Evolutionary conservation across 2,797 vertebrate genomes (phyloP).

Genomic region (Falco columbarius): DNA sequence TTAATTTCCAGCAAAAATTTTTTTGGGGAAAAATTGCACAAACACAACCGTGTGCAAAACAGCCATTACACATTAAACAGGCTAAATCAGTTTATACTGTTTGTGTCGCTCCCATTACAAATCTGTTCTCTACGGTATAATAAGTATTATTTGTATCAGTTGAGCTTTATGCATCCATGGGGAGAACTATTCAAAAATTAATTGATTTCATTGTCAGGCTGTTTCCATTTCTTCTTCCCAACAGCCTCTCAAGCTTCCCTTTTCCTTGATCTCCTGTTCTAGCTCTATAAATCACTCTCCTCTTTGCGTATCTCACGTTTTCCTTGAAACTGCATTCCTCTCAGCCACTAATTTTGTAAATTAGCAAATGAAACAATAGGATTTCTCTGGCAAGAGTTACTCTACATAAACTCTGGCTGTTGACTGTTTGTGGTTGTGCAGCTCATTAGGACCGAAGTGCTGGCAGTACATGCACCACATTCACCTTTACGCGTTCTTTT

Average conservation of each 20-base stretch:
- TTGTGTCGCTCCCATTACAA: not conserved
- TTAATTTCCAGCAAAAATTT: not conserved
- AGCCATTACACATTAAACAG: not conserved
- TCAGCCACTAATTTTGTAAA: not conserved
- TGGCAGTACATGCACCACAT: not conserved
- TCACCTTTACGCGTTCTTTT: fast-evolving
- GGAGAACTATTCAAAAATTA: not conserved
- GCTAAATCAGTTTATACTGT: not conserved
- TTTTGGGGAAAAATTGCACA: too few relatives aligned
- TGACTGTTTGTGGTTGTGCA: not conserved
- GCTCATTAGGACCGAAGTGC: not conserved
- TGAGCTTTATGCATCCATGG: not conserved
- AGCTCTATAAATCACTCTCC: not conserved
- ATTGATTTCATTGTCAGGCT: not conserved
- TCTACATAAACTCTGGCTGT: not conserved
- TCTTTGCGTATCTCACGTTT: not conserved
- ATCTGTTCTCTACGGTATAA: not conserved
- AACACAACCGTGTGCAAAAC: not conserved
- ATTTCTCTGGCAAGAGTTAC: not conserved
- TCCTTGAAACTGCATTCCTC: not conserved
- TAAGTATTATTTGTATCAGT: not conserved
- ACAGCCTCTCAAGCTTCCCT: not conserved
- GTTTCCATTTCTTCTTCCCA: not conserved
- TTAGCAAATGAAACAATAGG: not conserved
- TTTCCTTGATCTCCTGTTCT: not conserved